Conservation (phyloP, 2,888 invertebrate genomes). For the Pseudococcus jackbeardsleyi region DNA sequence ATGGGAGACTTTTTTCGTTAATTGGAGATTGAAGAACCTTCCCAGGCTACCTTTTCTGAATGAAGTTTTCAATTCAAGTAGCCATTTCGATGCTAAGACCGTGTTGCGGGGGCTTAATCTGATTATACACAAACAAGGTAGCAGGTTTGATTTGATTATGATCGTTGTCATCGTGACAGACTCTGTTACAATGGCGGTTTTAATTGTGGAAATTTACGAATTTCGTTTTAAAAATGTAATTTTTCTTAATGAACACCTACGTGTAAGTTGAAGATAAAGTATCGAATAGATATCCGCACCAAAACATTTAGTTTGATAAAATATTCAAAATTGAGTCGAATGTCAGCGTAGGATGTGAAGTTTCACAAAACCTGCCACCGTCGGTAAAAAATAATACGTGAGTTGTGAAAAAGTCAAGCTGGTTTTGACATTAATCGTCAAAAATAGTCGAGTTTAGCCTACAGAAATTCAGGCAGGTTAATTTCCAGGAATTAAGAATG, state of each 20-base stretch:
- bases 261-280: too few species aligned
- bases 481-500: too few species aligned
- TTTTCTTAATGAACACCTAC: background rate
- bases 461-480: too few species aligned
- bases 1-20: constrained; percentile 7
- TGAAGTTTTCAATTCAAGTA: background rate
- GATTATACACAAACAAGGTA: background rate
- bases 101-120: constrained; percentile 3
- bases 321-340: too few species aligned
- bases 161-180: background rate
- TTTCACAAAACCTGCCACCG: too few species aligned
- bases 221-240: background rate
- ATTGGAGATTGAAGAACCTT: background rate
- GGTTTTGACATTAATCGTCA: too few species aligned
- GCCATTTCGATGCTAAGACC: constrained; percentile 16
- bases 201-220: constrained; percentile 3
- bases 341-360: too few species aligned
- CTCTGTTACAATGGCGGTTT: background rate
- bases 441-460: too few species aligned
- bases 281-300: too few species aligned
- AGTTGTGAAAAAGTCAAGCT: too few species aligned
- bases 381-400: too few species aligned
- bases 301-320: too few species aligned
- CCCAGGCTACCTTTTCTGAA: background rate
- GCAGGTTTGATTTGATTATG: constrained; percentile 12